Evolutionary conservation across 1,140 invertebrate genomes (phyloP), one percentile per base, ranked within the genome.

Genomic region (Drosophila teissieri): DNA sequence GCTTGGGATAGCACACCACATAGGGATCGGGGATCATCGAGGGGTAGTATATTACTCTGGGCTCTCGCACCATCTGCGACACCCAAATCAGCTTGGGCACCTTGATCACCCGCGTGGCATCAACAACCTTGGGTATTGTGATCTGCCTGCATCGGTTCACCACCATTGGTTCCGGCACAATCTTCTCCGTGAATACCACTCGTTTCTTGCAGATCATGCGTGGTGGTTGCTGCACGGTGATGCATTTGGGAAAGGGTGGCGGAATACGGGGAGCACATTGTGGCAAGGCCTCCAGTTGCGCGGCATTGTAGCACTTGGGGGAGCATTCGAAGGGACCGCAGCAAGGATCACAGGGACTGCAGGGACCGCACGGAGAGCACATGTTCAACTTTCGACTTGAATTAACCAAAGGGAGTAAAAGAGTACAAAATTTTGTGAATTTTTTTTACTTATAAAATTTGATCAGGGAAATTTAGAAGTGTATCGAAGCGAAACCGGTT

Each of bases 11-110:
- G 65, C 91, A 92, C 17, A 92, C 90, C 37, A 92, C 90, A 58
- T 86, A 92, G 1, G 91, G 91, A 64, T 92, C 91, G 2, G 90
- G 84, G 22, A 90, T 81, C 81, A 91, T 90, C 5, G 90, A 91
- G 1, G 90, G 90, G 34, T 92, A 91, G 64, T 91, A 92, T 15
- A 91, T 90, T 0, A 92, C 78, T 3, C 88, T 67, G 0, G 91
- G 91, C 15, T 92, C 91, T 2, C 88, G 83, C 36, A 92, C 82
- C 90, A 91, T 85, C 55, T 91, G 90, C 10, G 89, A 91, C 11
- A 91, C 85, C 90, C 90, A 91, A 19, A 85, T 90, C 8, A 91
- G 39, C 17, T 91, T 91, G 0, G 90, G 89, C 19, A 91, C 89
- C 60, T 88, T 86, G 14, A 91, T 90, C 6, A 91, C 90, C 12